Evolutionary conservation across 2,797 vertebrate species (phyloP), one percentile per base, ranked within the genome.

Genomic region (Morelia viridis): DNA sequence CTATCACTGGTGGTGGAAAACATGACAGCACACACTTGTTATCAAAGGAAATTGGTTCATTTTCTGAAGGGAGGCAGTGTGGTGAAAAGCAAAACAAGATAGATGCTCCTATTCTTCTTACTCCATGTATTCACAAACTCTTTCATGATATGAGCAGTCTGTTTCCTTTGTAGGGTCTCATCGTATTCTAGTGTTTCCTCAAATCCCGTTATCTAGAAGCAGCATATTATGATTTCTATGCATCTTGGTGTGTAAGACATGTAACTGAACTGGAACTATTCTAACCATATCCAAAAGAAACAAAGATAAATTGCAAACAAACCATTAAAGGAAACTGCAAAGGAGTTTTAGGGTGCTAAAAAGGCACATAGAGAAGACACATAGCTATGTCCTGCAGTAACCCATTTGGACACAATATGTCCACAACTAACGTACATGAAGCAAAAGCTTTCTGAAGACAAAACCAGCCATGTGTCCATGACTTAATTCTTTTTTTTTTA

Each of bases 11-110:
- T 62, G 22, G 62, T 85, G 62, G 53, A 83, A 85, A 68, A 53
- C 22, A 10, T 68, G 50, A 68, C 87, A 65, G 61, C 26, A 56
- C 26, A 56, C 35, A 65, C 8, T 31, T 88, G 24, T 65, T 89
- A 89, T 71, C 80, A 92, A 58, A 92, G 91, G 61, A 89, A 92
- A 41, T 58, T n/a, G 31, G 61, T 60, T 85, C n/a, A 22, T 83
- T 92, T 92, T 83, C 80, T 92, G 41, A 92, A 92, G 53, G 61
- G 76, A 89, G 85, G 15, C 41, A 31, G 41, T 60, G 41, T 65
- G 28, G 2, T n/a, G 76, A n/a, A 61, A 62, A 71, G 84, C 28
- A 56, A 62, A 91, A n/a, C 41, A 89, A 85, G 31, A 68, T 60
- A 92, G 12, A 13, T 31, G 7, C 12, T 65, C 8, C 11, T n/a